Evolutionary conservation across 1,140 invertebrate species (phyloP), one percentile per base, ranked within the genome.

Genomic region (Polypedilum pembai): DNA sequence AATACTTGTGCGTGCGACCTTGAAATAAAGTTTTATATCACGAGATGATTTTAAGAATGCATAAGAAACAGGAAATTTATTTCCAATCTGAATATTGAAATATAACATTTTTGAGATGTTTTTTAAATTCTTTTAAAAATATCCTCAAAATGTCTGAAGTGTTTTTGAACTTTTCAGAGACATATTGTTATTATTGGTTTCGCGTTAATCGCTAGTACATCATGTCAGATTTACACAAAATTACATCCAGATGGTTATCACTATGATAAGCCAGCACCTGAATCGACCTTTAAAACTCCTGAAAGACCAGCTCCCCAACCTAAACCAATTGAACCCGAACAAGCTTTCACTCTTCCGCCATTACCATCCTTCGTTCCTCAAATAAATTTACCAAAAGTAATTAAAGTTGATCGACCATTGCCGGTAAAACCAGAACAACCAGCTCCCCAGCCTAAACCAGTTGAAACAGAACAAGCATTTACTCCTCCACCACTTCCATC

Each of bases 181-280:
- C 20, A 20, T 0, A 18, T 69, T 20, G 15, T 21, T 18, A 69
- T 69, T 10, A 69, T 69, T 10, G 8, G 15, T 8, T 7, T 69
- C 4, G 65, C 65, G 65, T 18, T 69, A 10, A 20, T 18, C 15
- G 65, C 20, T 69, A 21, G 65, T 21, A 18, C 17, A 69, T 69
- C 65, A 20, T 69, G 65, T 21, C 65, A 69, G 18, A 69, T 69
- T 20, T 69, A 69, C 10, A 69, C 65, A 18, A n/a, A 69, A 20
- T 20, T 69, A 18, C 17, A 21, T 0, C 3, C 17, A 20, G 65
- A 69, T 69, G 65, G 65, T 18, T 69, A 69, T 69, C 17, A 69
- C 1, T 69, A 69, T 69, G 12, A 56, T 3, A 69, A 18, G 20
- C 65, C 65, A 69, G 10, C 3, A 4, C 4, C 17, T 69, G 17